Conservation (phyloP, 1,140 invertebrate genomes). For the Halesus radiatus region DNA sequence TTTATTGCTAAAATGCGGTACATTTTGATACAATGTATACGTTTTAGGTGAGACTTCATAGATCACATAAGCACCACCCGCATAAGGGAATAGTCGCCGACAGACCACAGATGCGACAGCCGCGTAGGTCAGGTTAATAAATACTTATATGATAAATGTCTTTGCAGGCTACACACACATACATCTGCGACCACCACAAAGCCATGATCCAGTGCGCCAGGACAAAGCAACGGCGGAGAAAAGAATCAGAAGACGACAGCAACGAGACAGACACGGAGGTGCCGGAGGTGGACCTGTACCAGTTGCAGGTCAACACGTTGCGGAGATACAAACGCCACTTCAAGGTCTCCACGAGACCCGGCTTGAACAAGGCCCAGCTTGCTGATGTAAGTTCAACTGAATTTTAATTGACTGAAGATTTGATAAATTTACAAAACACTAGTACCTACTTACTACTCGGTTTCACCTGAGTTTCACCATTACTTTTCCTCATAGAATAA, state of each 20-base stretch:
- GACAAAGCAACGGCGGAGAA: constrained; percentile 85
- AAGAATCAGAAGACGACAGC: constrained; percentile 94
- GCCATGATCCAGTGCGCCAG: constrained; percentile 94
- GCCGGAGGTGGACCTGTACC: constrained; percentile 93
- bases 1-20: too few relatives aligned
- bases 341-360: constrained; percentile 90
- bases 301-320: constrained; percentile 93
- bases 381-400: constrained; percentile 86
- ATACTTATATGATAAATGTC: background rate
- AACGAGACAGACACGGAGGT: constrained; percentile 89
- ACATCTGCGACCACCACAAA: constrained; percentile 98
- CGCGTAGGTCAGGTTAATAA: too few relatives aligned
- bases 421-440: too few relatives aligned
- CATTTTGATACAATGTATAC: too few relatives aligned
- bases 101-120: too few relatives aligned
- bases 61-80: too few relatives aligned
- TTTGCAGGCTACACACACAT: constrained; percentile 90
- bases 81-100: too few relatives aligned
- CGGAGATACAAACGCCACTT: constrained; percentile 94
- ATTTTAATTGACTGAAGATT: background rate
- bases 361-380: constrained; percentile 94
- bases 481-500: too few relatives aligned
- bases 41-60: too few relatives aligned
- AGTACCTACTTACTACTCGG: too few relatives aligned
- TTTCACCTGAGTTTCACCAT: too few relatives aligned